phyloP scores from a whole-genome alignment of 2,113 vertebrate genomes.

The Drymodes brunneopygia region DNA sequence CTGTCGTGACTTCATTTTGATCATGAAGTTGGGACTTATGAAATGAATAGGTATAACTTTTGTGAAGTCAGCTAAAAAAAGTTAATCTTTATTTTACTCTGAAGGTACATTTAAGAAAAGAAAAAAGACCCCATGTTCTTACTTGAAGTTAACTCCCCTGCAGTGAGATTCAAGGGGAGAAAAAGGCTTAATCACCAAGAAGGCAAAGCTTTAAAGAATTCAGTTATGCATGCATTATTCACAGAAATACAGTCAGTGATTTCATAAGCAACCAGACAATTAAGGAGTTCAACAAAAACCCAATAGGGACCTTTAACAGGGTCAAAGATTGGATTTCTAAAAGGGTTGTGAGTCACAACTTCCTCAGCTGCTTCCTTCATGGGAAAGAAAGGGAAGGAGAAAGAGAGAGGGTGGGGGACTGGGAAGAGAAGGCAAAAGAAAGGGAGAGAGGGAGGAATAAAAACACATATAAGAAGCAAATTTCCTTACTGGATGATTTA shows the following conservation, averaged over 20 bases:
- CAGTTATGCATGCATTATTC: background rate
- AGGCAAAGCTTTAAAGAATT: background rate
- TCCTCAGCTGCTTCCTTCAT: background rate
- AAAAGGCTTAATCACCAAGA: background rate
- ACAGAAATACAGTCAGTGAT: background rate
- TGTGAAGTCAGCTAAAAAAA: background rate
- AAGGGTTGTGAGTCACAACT: background rate
- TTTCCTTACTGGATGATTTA: background rate
- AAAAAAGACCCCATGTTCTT: background rate
- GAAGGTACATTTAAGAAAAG: background rate
- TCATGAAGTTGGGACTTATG: background rate
- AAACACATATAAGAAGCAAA: background rate
- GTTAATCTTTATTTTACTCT: background rate
- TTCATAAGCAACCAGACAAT: background rate
- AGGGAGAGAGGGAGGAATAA: rapidly evolving
- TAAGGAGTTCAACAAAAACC: background rate
- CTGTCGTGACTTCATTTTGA: background rate
- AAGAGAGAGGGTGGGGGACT: background rate
- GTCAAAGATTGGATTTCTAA: background rate
- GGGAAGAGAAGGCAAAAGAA: background rate
- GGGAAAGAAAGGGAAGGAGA: background rate
- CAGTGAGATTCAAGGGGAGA: background rate
- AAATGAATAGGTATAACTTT: background rate
- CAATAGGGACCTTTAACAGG: background rate
- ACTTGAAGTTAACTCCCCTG: background rate